Evolutionary conservation across 2,888 invertebrate species (phyloP), one percentile per base, ranked within the genome.

Genomic region (Resseliella maxima): DNA sequence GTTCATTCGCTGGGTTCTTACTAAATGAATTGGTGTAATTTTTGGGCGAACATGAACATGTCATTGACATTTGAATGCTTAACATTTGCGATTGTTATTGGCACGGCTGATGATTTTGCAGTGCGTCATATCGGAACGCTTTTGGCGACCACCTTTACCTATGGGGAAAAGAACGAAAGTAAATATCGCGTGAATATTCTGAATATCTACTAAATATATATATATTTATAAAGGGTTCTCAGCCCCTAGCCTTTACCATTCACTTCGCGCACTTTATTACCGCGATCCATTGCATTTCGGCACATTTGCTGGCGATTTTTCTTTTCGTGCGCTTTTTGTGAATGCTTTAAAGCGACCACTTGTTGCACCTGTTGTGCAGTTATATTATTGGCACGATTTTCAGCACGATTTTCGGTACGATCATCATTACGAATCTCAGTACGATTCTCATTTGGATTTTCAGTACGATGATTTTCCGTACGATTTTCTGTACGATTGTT

Each of bases 31-130:
- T n/a, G n/a, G n/a, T n/a, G n/a, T n/a, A n/a, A n/a, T n/a, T n/a
- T n/a, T n/a, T n/a, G n/a, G 31, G 24, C 31, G 3, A 27, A 27
- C 64, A 64, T 15, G 24, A 64, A 18, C 31, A 64, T 15, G 64
- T 27, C 10, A 15, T 27, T 31, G 31, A 10, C 3, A 24, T 64
- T 64, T 24, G 15, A 59, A 35, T 31, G 89, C 89, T 91, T 91
- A 93, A 92, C 93, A 92, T 91, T 93, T 93, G 90, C 94, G 93
- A 89, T 93, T 93, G 90, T 93, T 93, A 90, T 93, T 94, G 88
- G 92, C 93, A 88, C 93, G 92, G 88, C 93, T 93, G 89, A 92
- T 91, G 88, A 92, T 90, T 88, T 91, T 91, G 89, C 92, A 92
- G 88, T 92, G 91, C 88, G 92, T 92, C 89, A 90, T 89, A 88